Conservation (phyloP, 53 echinoderm and acorn worm genomes). For the Echinometra lucunter region DNA sequence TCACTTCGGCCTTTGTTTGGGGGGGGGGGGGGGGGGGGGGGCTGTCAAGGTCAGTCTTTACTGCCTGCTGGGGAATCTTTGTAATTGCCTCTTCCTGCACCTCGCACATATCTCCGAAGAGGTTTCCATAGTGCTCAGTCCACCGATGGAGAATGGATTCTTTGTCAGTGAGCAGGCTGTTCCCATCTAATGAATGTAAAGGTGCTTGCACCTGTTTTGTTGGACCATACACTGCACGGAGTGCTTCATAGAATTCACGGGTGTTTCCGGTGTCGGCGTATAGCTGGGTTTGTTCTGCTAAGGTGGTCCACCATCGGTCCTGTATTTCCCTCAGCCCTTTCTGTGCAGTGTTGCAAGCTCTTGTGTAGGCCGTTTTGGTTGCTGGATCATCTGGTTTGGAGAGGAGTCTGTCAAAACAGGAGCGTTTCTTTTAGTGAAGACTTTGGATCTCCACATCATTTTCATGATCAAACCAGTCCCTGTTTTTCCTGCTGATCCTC, state of each 20-base stretch:
- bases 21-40: slow-evolving; percentile 18
- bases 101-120: slow-evolving; percentile 42
- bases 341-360: slow-evolving; percentile 43
- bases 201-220: neutral
- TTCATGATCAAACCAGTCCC: slow-evolving; percentile 43
- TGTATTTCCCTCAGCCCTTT: slow-evolving; percentile 55
- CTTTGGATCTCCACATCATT: slow-evolving; percentile 51
- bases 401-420: slow-evolving; percentile 53
- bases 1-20: slow-evolving; percentile 19
- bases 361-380: slow-evolving; percentile 56
- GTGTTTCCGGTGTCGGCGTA: slow-evolving; percentile 56
- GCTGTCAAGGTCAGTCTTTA: slow-evolving; percentile 36
- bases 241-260: slow-evolving; percentile 41
- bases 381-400: slow-evolving; percentile 49
- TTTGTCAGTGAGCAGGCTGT: slow-evolving; percentile 51
- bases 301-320: slow-evolving; percentile 3
- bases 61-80: slow-evolving; percentile 51
- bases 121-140: slow-evolving; percentile 58
- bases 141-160: slow-evolving; percentile 51
- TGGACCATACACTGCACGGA: slow-evolving; percentile 55
- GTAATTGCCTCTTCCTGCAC: slow-evolving; percentile 51
- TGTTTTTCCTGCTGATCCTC: slow-evolving; percentile 51
- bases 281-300: slow-evolving; percentile 54
- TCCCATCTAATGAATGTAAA: slow-evolving; percentile 39
- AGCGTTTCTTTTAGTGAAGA: slow-evolving; percentile 46